phyloP scores from a whole-genome alignment of 1,140 invertebrate genomes.

The Drosophila simulans region DNA sequence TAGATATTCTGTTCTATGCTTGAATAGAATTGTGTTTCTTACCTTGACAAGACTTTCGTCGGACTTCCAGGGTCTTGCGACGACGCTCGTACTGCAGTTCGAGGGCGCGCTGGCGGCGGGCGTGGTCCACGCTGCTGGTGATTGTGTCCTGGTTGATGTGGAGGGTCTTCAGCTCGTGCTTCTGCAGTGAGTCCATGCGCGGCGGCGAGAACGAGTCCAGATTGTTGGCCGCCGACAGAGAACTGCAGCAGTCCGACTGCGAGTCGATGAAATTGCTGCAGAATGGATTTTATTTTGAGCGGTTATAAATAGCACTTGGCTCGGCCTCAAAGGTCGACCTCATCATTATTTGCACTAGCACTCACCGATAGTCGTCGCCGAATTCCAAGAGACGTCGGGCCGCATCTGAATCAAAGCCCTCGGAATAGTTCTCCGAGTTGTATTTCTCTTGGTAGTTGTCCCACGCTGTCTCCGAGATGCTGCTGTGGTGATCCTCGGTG shows the following conservation, averaged over 20 bases:
- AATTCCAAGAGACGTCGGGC: constrained; percentile 93
- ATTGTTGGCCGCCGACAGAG: constrained; percentile 89
- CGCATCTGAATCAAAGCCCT: constrained; percentile 94
- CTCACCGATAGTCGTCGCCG: constrained; percentile 94
- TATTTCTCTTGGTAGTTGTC: constrained; percentile 96
- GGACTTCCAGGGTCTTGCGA: constrained; percentile 78
- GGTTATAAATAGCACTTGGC: constrained; percentile 56
- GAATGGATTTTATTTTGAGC: constrained; percentile 22
- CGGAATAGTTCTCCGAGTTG: constrained; percentile 95
- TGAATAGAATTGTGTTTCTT: neutral
- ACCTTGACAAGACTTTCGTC: constrained; percentile 84
- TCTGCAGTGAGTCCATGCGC: constrained; percentile 82
- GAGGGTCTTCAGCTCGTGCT: constrained; percentile 66
- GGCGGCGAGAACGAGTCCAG: constrained; percentile 86
- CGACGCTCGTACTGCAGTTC: constrained; percentile 83
- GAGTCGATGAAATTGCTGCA: constrained; percentile 90
- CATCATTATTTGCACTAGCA: constrained; percentile 55
- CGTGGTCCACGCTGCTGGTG: constrained; percentile 78
- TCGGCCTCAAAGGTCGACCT: constrained; percentile 22
- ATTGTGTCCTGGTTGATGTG: constrained; percentile 80
- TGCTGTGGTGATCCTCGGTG: constrained; percentile 90
- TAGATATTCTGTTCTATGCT: no score
- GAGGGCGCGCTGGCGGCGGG: constrained; percentile 74
- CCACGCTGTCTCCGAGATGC: constrained; percentile 93
- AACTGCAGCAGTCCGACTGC: constrained; percentile 92